Conservation (phyloP, 2,888 invertebrate genomes). For the Pseudeuparius sepicola region DNA sequence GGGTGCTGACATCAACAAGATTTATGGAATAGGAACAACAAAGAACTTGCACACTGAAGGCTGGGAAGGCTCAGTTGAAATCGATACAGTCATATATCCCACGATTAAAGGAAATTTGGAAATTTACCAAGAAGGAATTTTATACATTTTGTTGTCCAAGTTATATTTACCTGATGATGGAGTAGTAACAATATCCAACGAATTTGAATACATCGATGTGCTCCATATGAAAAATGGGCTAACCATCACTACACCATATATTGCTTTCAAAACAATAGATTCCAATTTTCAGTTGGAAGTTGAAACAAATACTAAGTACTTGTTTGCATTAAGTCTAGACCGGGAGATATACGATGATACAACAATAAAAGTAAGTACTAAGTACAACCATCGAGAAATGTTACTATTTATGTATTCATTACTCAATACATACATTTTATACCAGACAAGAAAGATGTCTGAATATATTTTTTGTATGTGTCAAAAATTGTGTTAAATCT, state of each 20-base stretch:
- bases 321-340: conserved; percentile 41
- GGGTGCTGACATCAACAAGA: conserved; percentile 33
- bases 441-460: no score
- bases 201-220: conserved; percentile 44
- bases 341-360: conserved; percentile 37
- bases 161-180: conserved; percentile 46
- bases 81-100: conserved; percentile 48
- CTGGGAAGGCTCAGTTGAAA: conserved; percentile 46
- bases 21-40: conserved; percentile 29
- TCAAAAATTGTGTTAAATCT: no score
- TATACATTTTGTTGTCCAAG: conserved; percentile 43
- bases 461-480: no score
- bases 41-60: conserved; percentile 29
- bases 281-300: conserved; percentile 43
- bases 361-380: conserved; percentile 38
- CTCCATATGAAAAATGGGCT: conserved; percentile 47
- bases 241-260: conserved; percentile 47
- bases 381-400: no score
- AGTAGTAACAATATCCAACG: conserved; percentile 45
- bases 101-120: conserved; percentile 47
- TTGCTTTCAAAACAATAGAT: conserved; percentile 39
- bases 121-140: conserved; percentile 47
- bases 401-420: no score
- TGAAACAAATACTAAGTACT: conserved; percentile 39
- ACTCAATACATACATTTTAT: no score